Percentiles rank a stretch among this genome's conserved stretches.
These are phyloP conservation scores for Sebastes schlegelii DNA, from an alignment of 2,113 vertebrate genomes.

Conservation along the genomic window DNA sequence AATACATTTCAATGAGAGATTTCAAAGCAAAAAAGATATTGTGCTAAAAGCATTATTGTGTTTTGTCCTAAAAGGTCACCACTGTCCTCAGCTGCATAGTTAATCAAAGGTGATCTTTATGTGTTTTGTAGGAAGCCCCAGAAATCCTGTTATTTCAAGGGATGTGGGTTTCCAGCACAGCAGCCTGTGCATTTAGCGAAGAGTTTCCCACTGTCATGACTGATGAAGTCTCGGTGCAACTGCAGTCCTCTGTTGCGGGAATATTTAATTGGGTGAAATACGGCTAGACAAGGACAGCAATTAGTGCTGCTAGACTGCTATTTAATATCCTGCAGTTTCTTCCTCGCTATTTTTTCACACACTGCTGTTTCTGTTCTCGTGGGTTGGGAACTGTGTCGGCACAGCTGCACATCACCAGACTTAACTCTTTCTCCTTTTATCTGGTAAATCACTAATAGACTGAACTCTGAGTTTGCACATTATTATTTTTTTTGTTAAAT, in stretches of 20 bases:
- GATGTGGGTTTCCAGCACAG: background rate
- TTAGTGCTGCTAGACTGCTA: conserved; percentile 14
- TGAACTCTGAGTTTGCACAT: conserved; percentile 11
- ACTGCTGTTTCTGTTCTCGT: background rate
- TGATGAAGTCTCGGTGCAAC: background rate
- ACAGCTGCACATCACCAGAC: background rate
- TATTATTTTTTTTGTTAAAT: background rate
- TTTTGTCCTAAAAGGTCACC: background rate
- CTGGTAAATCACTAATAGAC: background rate
- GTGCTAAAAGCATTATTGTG: conserved; percentile 7
- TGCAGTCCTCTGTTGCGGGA: background rate
- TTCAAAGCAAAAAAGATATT: background rate
- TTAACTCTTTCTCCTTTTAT: background rate
- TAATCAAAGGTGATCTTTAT: background rate
- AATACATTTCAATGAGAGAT: background rate
- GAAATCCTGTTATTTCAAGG: background rate
- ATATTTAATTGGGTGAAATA: conserved; percentile 22
- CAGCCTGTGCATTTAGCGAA: background rate
- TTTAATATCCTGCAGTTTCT: conserved; percentile 2
- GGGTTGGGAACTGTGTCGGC: background rate
- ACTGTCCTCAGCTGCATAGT: background rate
- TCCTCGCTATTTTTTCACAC: background rate
- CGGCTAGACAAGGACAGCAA: conserved; percentile 1
- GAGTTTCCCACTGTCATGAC: background rate
- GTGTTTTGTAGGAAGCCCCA: background rate